phyloP scores from a whole-genome alignment of 2,797 vertebrate genomes.

The Ceryle rudis region DNA sequence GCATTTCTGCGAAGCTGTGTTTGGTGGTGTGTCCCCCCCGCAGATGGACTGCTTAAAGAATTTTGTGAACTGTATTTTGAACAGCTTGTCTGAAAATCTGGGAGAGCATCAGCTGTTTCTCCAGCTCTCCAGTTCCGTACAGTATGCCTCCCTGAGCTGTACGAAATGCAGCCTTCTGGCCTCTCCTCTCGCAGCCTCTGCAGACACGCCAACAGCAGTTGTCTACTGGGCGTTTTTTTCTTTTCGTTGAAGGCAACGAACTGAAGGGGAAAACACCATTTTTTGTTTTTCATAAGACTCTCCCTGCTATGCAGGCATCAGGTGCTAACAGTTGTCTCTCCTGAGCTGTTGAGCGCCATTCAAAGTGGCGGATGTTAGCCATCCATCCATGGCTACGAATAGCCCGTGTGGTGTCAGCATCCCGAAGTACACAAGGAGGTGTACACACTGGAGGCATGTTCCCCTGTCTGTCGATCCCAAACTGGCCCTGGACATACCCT shows the following conservation, averaged over 20 bases:
- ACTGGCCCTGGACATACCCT: neutral
- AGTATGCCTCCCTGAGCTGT: neutral
- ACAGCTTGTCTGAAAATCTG: slow-evolving; percentile 18
- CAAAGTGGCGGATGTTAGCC: neutral
- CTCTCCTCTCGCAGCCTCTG: neutral
- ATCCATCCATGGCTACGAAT: neutral
- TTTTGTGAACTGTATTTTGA: neutral
- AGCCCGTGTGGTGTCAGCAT: neutral
- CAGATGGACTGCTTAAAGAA: neutral
- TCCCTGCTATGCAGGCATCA: neutral
- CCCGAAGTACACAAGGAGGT: neutral
- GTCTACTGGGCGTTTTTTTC: neutral
- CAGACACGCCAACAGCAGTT: neutral
- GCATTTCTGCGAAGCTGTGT: neutral
- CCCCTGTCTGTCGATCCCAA: neutral
- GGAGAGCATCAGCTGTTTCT: neutral
- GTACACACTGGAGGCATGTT: neutral
- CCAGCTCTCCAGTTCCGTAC: neutral
- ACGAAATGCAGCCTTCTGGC: neutral
- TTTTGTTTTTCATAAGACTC: neutral
- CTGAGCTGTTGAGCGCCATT: neutral
- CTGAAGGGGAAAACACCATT: neutral
- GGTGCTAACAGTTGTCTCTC: neutral
- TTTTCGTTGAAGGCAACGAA: neutral
- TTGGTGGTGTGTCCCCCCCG: neutral